These are phyloP conservation scores for Xyrauchen texanus DNA, from an alignment of 2,113 vertebrate genomes.

Conservation along the genomic window DNA sequence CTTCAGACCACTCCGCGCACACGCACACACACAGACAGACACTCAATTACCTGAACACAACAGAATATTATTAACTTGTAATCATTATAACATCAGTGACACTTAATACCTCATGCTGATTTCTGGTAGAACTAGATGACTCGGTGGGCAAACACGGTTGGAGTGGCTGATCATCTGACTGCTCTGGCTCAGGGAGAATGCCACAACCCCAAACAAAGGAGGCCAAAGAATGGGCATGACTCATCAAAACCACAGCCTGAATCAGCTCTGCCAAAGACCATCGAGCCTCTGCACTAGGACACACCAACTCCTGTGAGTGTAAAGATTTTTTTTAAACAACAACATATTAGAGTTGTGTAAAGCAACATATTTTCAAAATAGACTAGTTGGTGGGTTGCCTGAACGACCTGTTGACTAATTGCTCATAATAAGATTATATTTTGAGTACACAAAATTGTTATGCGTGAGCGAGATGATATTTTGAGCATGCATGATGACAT, in stretches of 20 bases:
- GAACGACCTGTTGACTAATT: no score
- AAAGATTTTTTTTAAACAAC: no score
- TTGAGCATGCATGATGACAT: no score
- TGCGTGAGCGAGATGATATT: no score
- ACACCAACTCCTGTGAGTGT: constrained; percentile 81
- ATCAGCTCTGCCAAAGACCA: constrained; percentile 95
- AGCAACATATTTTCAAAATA: no score
- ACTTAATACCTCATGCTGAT: constrained; percentile 70
- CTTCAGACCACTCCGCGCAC: constrained; percentile 72
- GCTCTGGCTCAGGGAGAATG: constrained; percentile 81
- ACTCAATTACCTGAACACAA: neutral
- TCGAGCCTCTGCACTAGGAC: constrained; percentile 79
- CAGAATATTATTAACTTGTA: constrained; percentile 49
- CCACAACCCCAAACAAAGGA: constrained; percentile 92
- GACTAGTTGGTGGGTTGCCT: no score
- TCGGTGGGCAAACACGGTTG: constrained; percentile 69
- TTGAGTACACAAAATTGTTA: no score
- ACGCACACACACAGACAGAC: neutral
- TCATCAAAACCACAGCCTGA: constrained; percentile 88
- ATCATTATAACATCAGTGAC: neutral
- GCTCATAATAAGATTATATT: no score
- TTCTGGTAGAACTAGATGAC: constrained; percentile 64
- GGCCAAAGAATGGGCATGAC: constrained; percentile 86
- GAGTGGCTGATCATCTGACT: constrained; percentile 71
- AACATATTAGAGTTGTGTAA: no score